Evolutionary conservation across 2,113 vertebrate species (phyloP), one percentile per base, ranked within the genome.

Genomic region (Paraplagusia blochii): DNA sequence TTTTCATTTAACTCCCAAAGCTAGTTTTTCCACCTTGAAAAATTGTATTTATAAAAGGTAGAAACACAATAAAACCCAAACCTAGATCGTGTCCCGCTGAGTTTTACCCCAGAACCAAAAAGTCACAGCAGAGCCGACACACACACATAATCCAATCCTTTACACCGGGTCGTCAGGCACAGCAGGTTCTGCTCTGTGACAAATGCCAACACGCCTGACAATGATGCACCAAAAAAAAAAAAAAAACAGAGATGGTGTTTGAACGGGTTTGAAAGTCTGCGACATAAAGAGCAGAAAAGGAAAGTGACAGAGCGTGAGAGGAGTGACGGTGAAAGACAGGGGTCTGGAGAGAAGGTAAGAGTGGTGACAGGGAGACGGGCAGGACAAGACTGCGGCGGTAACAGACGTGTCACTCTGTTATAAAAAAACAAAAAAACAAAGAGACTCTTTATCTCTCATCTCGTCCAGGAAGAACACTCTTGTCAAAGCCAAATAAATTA

Each of bases 401-500:
- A 55, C 49, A 52, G 48, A 92, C 89, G 92, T 90, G 90, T 91
- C 91, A 94, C 92, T 89, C 90, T 93, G 94, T 94, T 94, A 95
- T 93, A 95, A 96, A 95, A 93, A 92, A 94, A 93, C 94, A 95
- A 93, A 95, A 96, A 95, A 93, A 92, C 94, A 93, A 96, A 94
- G 91, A 91, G 91, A 90, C 87, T 83, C 90, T 90, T 90, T 88
- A 91, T 93, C 93, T 93, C 90, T 93, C 89, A 91, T 69, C 45
- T 51, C 85, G 80, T 83, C 74, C 79, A 77, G 78, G 83, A 85
- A 89, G 80, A 82, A 95, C 94, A 94, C 92, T 93, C 94, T 95
- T 91, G 92, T 96, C 94, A 94, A 93, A 91, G 90, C 91, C 92
- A 94, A 92, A 95, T 94, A 96, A 93, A 94, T 89, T 92, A 92